These are phyloP conservation scores for Panthera leo DNA, from an alignment of 2,113 vertebrate genomes.

Conservation along the genomic window DNA sequence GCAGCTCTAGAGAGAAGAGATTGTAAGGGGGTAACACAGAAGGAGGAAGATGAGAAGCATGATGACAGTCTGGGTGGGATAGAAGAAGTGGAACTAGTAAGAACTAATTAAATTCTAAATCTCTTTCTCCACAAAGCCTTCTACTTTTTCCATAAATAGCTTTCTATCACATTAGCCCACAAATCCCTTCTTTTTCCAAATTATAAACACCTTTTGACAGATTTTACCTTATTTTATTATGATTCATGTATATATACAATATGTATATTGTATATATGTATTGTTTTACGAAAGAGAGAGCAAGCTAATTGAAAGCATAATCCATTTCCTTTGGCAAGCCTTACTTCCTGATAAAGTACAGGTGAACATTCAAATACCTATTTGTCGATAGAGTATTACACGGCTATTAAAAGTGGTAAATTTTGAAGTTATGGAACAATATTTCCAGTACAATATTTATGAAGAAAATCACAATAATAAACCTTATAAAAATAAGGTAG, in stretches of 20 bases:
- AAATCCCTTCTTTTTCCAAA: slow-evolving; percentile 13
- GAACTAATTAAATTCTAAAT: neutral
- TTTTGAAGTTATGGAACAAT: neutral
- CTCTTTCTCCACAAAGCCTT: neutral
- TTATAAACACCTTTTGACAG: neutral
- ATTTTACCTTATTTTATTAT: neutral
- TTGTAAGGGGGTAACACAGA: neutral
- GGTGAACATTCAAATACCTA: neutral
- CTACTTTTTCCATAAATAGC: neutral
- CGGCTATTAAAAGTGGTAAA: neutral
- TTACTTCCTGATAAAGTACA: neutral
- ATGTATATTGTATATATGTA: neutral
- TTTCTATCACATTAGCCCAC: neutral
- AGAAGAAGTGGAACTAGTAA: neutral
- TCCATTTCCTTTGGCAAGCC: neutral
- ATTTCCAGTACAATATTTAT: neutral
- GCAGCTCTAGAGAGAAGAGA: neutral
- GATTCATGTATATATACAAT: neutral
- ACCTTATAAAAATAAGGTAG: neutral
- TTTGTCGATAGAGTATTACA: neutral
- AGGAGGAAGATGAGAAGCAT: neutral
- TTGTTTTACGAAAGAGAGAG: neutral
- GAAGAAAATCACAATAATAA: neutral
- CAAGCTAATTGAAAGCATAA: neutral
- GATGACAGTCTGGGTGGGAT: neutral